These are phyloP conservation scores for Cettia cetti DNA, from an alignment of 2,113 vertebrate species.

Conservation along the genomic window DNA sequence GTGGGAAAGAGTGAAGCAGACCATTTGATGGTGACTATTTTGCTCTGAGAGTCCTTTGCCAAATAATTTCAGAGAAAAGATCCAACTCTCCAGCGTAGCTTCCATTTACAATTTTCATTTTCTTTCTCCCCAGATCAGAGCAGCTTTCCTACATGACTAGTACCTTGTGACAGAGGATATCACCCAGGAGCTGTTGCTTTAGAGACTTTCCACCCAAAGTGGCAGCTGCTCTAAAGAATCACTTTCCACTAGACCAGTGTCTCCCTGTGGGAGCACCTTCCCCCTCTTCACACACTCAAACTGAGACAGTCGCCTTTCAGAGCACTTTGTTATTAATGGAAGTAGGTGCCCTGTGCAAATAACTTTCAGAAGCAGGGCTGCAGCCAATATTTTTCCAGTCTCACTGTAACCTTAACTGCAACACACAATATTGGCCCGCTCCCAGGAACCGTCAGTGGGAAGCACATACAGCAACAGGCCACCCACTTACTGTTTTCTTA, in stretches of 20 bases:
- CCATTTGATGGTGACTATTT: background rate
- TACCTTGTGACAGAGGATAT: background rate
- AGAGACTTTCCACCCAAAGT: background rate
- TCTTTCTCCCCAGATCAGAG: background rate
- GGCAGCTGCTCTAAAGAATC: background rate
- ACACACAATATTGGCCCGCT: conserved; percentile 12
- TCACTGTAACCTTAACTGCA: conserved; percentile 40
- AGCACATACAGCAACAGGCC: conserved; percentile 16
- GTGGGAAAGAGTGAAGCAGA: background rate
- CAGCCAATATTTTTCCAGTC: conserved; percentile 38
- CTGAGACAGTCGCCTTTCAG: rapidly evolving
- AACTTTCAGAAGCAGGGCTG: background rate
- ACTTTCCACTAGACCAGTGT: background rate
- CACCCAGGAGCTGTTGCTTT: background rate
- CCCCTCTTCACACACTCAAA: background rate
- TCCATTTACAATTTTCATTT: background rate
- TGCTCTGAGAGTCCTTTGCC: background rate
- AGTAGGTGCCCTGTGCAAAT: conserved; percentile 10
- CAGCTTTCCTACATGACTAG: background rate
- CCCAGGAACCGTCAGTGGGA: conserved; percentile 40
- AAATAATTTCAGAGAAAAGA: background rate
- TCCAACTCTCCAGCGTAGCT: background rate
- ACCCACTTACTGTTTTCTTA: conserved; percentile 60
- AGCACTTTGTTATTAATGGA: background rate
- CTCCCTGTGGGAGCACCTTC: background rate